Evolutionary conservation across 92 coral and sea anemone species (phyloP), one percentile per base, ranked within the genome.

Genomic region (Pocillopora grandis): DNA sequence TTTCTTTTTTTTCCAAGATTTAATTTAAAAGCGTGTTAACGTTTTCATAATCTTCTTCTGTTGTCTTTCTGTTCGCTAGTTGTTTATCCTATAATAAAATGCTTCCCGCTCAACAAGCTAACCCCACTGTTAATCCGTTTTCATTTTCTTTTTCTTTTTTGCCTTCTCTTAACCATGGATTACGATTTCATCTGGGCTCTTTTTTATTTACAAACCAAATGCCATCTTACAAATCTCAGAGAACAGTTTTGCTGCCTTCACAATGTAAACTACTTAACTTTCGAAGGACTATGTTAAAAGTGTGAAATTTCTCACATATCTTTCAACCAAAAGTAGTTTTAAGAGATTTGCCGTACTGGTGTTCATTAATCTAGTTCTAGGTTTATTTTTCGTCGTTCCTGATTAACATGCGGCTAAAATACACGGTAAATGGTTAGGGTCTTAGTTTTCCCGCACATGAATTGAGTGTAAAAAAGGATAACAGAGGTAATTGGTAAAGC

Each of bases 21-120:
- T 83, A 73, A 60, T 73, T 49, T 72, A 20, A 72, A 83, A 59
- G 59, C 76, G 77, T 58, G 85, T 81, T 81, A 81, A 81, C 85
- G 60, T 81, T 81, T 58, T 67, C 37, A 59, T 81, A 81, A 81
- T 69, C 77, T 33, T n/a, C 85, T 71, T 31, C 70, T 1, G 19
- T 58, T 57, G 56, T 36, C 21, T 19, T 59, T 63, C 65, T 64
- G n/a, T 59, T 70, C 71, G 69, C 69, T 57, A 57, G 66, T 70
- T 55, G 17, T 67, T 56, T 31, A 70, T 81, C 77, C 68, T 33
- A 67, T 80, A 79, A 66, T 58, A 70, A 58, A 68, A 58, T 57
- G 75, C 49, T 69, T 81, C 71, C 33, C 56, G 75, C 70, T 81
- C 85, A 81, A 81, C 67, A 71, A 15, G 77, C 68, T 81, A 58